These are phyloP conservation scores for Phylloscopus trochiloides DNA, from an alignment of 2,113 vertebrate genomes.

Conservation along the genomic window DNA sequence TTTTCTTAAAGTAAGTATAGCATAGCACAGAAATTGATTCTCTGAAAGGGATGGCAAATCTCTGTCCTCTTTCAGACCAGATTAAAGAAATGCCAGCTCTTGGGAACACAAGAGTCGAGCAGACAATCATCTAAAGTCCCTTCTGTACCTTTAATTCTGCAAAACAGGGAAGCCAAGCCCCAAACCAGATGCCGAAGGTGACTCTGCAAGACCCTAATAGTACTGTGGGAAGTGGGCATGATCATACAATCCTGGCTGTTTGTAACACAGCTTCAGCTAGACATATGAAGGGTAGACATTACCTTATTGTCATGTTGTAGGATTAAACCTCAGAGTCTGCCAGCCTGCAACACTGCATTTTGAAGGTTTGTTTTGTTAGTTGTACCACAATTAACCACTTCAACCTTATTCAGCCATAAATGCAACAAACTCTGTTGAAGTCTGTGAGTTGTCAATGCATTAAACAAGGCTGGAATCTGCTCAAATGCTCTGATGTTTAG, in stretches of 20 bases:
- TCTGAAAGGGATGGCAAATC: neutral
- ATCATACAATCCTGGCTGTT: neutral
- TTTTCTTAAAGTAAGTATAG: neutral
- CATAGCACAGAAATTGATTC: neutral
- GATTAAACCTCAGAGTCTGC: neutral
- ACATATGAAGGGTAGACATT: neutral
- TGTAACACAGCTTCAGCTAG: neutral
- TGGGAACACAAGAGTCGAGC: neutral
- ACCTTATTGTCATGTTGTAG: neutral
- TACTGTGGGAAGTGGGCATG: neutral
- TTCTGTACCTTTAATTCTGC: neutral
- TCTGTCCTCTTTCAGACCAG: neutral
- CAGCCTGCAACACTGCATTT: neutral
- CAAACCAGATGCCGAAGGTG: neutral
- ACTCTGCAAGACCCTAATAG: neutral
- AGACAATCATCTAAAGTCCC: neutral
- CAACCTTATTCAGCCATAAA: neutral
- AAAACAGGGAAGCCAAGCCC: neutral
- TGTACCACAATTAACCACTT: neutral
- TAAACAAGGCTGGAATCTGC: neutral
- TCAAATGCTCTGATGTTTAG: neutral
- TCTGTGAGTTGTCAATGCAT: neutral
- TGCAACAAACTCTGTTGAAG: neutral
- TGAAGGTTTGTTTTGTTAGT: neutral
- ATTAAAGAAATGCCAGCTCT: neutral